These are phyloP conservation scores for Tachina grossa DNA, from an alignment of 2,888 invertebrate species.

Conservation along the genomic window DNA sequence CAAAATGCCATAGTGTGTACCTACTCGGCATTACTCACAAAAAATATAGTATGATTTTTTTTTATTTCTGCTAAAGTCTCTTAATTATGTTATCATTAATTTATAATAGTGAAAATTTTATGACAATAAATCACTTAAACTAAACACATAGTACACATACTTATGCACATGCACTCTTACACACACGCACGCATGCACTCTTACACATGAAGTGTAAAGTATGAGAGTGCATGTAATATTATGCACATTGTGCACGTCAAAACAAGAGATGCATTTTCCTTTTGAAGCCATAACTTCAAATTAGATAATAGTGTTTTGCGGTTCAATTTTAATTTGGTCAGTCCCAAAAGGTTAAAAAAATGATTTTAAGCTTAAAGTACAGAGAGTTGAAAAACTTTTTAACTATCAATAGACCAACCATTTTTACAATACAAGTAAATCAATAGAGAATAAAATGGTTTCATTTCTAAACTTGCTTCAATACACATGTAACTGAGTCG, in stretches of 20 bases:
- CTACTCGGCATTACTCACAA: too few relatives aligned
- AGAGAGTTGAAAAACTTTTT: too few relatives aligned
- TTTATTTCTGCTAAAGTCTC: conserved; percentile 60
- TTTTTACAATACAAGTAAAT: too few relatives aligned
- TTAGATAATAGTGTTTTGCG: neutral
- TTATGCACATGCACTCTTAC: neutral
- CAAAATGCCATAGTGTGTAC: too few relatives aligned
- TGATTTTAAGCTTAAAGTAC: too few relatives aligned
- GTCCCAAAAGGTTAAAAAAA: neutral
- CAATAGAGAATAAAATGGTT: too few relatives aligned
- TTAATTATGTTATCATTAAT: conserved; percentile 79
- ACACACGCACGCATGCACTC: conserved; percentile 47
- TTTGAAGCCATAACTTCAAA: conserved; percentile 12
- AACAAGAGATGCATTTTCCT: conserved; percentile 35
- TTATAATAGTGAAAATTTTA: conserved; percentile 79
- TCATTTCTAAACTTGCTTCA: too few relatives aligned
- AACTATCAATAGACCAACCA: too few relatives aligned
- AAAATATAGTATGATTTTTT: neutral
- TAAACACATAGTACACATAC: conserved; percentile 30
- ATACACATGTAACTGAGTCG: too few relatives aligned
- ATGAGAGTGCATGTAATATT: conserved; percentile 24
- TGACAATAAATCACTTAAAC: conserved; percentile 79
- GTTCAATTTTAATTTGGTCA: neutral
- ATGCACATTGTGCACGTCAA: conserved; percentile 21
- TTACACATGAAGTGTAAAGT: conserved; percentile 44